Conservation (phyloP, 2,888 invertebrate genomes). For the Cordilura impudica region DNA sequence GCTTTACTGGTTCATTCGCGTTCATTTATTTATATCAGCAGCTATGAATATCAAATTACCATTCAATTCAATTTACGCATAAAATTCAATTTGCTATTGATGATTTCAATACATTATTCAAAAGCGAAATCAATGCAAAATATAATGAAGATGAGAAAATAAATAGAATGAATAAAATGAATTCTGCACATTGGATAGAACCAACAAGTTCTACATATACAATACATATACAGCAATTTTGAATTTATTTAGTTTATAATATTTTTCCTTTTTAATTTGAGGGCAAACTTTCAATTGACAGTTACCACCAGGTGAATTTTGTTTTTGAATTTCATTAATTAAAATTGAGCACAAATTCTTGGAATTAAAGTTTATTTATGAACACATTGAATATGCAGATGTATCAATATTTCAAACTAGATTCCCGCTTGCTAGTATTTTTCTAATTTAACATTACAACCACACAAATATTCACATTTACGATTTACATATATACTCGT, state of each 20-base stretch:
- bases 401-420: constrained; percentile 13
- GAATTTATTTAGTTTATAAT: too few species aligned
- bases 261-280: too few species aligned
- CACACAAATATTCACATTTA: constrained; percentile 28
- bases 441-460: constrained; percentile 38
- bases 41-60: constrained; percentile 40
- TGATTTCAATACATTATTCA: constrained; percentile 43
- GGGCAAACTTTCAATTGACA: too few species aligned
- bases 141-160: not conserved
- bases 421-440: constrained; percentile 21
- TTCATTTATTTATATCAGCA: constrained; percentile 6
- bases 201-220: too few species aligned
- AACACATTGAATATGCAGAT: constrained; percentile 10
- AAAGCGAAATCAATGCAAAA: constrained; percentile 18
- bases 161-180: not conserved
- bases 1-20: not conserved
- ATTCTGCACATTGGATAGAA: too few species aligned
- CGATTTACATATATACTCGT: not conserved
- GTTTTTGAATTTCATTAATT: not conserved
- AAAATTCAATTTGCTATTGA: constrained; percentile 52
- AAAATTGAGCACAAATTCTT: not conserved
- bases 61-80: constrained; percentile 56
- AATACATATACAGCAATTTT: too few species aligned
- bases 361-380: not conserved
- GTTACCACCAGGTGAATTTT: too few species aligned